Evolutionary conservation across 2,888 invertebrate species (phyloP).

Genomic region (Norana najaformis): DNA sequence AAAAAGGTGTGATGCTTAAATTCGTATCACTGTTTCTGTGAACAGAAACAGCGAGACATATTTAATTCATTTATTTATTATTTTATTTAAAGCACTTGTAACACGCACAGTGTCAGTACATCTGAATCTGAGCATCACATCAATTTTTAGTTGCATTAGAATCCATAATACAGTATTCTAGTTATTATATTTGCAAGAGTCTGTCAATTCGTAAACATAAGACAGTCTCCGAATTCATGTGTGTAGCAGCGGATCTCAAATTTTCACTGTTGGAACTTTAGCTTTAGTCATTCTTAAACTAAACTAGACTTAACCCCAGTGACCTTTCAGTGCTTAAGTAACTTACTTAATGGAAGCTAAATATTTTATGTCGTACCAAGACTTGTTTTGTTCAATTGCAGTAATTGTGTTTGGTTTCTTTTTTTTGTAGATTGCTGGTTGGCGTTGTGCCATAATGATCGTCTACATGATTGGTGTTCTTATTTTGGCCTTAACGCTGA

Average conservation of each 20-base stretch:
- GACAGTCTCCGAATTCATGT: not conserved
- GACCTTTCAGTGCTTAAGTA: not conserved
- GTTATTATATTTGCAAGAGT: not conserved
- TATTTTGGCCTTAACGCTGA: conserved; percentile 20
- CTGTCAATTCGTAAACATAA: not conserved
- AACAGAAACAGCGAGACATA: not conserved
- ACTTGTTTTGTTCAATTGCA: not conserved
- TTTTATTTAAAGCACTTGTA: too few species aligned
- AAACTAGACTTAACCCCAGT: not conserved
- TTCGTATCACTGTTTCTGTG: too few species aligned
- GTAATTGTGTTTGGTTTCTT: not conserved
- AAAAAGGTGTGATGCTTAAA: too few species aligned
- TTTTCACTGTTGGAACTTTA: not conserved
- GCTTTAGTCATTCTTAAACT: not conserved
- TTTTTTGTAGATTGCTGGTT: not conserved
- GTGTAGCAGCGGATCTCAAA: not conserved
- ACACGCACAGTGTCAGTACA: too few species aligned
- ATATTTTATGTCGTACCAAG: too few species aligned
- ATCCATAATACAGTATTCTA: not conserved
- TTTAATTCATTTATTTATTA: too few species aligned
- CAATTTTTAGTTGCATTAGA: not conserved
- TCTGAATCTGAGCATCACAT: too few species aligned
- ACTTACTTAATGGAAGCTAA: not conserved
- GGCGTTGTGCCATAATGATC: not conserved
- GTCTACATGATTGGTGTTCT: conserved; percentile 20